Base-by-base conservation (phyloP, 1,140 invertebrate genomes). In the Sarcophaga bullata region DNA sequence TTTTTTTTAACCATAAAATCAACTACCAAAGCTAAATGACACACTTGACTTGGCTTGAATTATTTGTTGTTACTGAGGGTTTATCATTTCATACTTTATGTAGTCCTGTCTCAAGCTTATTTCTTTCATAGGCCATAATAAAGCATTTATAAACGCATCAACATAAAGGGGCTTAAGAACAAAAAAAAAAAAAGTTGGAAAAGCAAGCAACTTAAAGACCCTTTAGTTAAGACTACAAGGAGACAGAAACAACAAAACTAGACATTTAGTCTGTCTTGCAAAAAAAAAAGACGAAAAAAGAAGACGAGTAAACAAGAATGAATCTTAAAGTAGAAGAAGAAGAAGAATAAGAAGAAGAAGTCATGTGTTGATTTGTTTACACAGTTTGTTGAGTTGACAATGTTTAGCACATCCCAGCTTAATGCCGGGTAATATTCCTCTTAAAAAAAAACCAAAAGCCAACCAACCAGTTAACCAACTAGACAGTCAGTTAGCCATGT, bases 81-180 rank as follows among this genome's bases (percentile, higher is more conserved):
- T 52, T 52, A 10, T 52, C 9, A 10, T 52, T 9, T 52, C 13
- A 52, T 52, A 3, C n/a, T n/a, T n/a, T 58, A n/a, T n/a, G n/a
- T 62, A 19, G 8, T 7, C 9, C 62, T 19, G 62, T 68, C 62
- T 19, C n/a, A 19, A 19, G 17, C n/a, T 19, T 19, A 19, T 68
- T 6, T 6, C 62, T 25, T 68, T 19, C 19, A 19, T 68, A n/a
- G 19, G 10, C 17, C n/a, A 68, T 19, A 19, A 68, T 9, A 68
- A 62, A 62, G n/a, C 62, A 68, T 68, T 68, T 68, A 68, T 68
- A 68, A 68, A 25, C 62, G 62, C 17, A 68, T 68, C n/a, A 68
- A 68, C n/a, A 68, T 8, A 8, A 19, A 52, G 13, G 1, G 13
- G 8, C 9, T 50, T 8, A 68, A 2, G 62, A 17, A 19, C 17